Conservation (phyloP, 2,797 vertebrate genomes). For the Periparus ater region DNA sequence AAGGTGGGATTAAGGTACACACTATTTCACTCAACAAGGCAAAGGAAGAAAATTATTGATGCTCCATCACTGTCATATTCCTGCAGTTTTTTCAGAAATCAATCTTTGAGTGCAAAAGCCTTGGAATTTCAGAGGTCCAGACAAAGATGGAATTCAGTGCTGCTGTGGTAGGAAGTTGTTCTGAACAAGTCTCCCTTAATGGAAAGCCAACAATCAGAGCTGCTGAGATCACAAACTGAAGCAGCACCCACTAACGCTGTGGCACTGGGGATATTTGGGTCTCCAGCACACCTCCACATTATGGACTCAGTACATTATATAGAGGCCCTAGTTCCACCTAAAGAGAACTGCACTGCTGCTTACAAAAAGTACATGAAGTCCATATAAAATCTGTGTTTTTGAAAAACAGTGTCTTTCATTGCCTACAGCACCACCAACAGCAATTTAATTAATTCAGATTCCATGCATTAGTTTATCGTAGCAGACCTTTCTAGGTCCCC, state of each 20-base stretch:
- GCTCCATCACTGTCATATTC: neutral
- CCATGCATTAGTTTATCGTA: neutral
- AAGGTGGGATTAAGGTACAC: neutral
- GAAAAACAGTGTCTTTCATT: neutral
- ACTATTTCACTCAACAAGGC: slow-evolving; percentile 3
- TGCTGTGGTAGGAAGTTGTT: neutral
- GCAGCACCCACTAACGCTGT: neutral
- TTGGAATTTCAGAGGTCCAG: neutral
- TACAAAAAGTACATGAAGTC: neutral
- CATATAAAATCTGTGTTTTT: neutral
- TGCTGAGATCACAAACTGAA: neutral
- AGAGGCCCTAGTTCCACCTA: neutral
- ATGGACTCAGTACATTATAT: neutral
- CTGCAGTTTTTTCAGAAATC: slow-evolving; percentile 15
- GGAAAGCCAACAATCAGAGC: neutral
- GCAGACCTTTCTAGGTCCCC: neutral
- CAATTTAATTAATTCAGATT: neutral
- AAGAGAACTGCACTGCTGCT: neutral
- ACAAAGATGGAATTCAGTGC: neutral
- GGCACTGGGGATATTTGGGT: neutral
- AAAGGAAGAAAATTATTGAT: neutral
- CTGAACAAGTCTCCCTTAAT: neutral
- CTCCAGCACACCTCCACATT: neutral
- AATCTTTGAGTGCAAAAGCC: neutral
- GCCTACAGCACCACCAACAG: neutral